Evolutionary conservation across 64 coral and sea anemone species (phyloP), one percentile per base, ranked within the genome.

Genomic region (Pocillopora damicornis): DNA sequence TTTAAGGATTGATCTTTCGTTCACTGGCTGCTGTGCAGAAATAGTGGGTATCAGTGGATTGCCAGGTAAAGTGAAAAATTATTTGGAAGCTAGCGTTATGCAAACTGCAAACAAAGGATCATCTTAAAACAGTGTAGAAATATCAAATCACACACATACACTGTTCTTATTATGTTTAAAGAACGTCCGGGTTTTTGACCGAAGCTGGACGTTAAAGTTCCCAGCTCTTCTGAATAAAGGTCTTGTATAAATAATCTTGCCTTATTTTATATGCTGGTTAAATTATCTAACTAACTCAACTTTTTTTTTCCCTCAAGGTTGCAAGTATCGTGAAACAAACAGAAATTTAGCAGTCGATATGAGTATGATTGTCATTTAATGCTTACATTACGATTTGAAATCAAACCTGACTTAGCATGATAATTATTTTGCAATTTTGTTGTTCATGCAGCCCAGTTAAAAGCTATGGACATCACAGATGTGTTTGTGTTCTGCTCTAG

Each of bases 11-110:
- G 87, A 93, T 51, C 72, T 93, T 22, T 88, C 91, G 45, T 93
- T 93, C 76, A 71, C 81, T 77, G 91, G 91, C n/a, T 93, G 73
- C 79, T 83, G 87, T 89, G 79, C 79, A 69, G 91, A 93, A 71
- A 23, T 93, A 64, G 65, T 93, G 89, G 79, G 91, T 8, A 93
- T 93, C 73, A 78, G 91, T 76, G 78, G 79, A 5, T 78, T 93
- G 69, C 91, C 91, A 88, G 91, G 91, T 89, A n/a, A 92, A 79
- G 61, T 87, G 9, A 30, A 45, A 13, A 25, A 59, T 59, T 56
- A 51, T 51, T 51, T 51, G 42, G 42, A 51, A 7, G 42, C 42
- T 51, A 51, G 42, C 7, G 42, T 51, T 51, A 51, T 51, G 42
- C 42, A 51, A 30, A 4, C 42, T 51, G 42, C 42, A 51, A 51